Conservation (phyloP, 2,113 vertebrate species). For the Trematomus loennbergii region DNA sequence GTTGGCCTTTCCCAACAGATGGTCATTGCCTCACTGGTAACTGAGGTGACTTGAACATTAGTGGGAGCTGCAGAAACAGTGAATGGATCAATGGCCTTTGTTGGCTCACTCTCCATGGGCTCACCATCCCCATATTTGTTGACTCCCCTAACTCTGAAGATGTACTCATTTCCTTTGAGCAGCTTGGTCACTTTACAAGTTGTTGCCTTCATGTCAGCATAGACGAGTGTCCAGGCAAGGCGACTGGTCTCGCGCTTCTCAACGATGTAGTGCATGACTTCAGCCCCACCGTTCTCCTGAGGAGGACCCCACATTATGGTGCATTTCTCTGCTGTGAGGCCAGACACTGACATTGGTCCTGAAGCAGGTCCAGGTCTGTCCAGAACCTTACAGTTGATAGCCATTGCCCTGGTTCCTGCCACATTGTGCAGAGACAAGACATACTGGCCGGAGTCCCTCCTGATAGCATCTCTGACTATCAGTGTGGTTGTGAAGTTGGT, state of each 20-base stretch:
- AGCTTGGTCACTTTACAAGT: slow-evolving; percentile 98
- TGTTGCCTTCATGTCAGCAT: slow-evolving; percentile 92
- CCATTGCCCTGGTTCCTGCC: slow-evolving; percentile 91
- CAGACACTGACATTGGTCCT: slow-evolving; percentile 92
- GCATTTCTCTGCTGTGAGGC: slow-evolving; percentile 95
- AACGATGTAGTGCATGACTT: slow-evolving; percentile 95
- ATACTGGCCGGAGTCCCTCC: slow-evolving; percentile 95
- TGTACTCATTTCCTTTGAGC: slow-evolving; percentile 96
- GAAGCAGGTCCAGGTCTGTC: slow-evolving; percentile 96
- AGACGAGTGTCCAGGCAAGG: slow-evolving; percentile 95
- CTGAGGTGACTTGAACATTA: slow-evolving; percentile 91
- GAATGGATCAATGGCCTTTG: slow-evolving; percentile 93
- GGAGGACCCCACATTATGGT: slow-evolving; percentile 94
- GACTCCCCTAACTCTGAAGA: slow-evolving; percentile 95
- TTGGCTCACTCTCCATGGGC: slow-evolving; percentile 90
- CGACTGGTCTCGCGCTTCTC: slow-evolving; percentile 98
- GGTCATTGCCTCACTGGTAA: slow-evolving; percentile 96
- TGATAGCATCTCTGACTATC: slow-evolving; percentile 91
- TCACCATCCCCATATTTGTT: slow-evolving; percentile 98
- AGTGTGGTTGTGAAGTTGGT: slow-evolving; percentile 88
- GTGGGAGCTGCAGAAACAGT: slow-evolving; percentile 91
- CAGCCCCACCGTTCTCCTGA: slow-evolving; percentile 96
- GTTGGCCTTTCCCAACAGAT: slow-evolving; percentile 97
- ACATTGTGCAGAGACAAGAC: slow-evolving; percentile 95
- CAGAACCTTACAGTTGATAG: slow-evolving; percentile 96